Percentiles rank a stretch among this genome's conserved stretches.
Evolutionary conservation across 2,888 invertebrate species (phyloP).

Genomic region (Heliconius ismenius): DNA sequence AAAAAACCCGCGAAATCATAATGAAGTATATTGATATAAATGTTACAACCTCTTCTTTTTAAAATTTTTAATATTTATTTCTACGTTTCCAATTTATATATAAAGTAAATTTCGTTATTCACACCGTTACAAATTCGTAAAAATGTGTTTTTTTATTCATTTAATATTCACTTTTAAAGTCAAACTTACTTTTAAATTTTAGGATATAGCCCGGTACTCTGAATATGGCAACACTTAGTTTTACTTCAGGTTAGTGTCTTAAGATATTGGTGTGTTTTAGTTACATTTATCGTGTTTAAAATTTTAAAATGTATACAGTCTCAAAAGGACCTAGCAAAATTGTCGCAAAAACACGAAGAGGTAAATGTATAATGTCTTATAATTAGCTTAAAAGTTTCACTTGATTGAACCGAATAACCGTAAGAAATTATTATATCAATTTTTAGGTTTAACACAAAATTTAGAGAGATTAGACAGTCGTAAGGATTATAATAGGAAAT

Average conservation of each 20-base stretch:
- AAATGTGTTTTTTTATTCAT: not conserved
- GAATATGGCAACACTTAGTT: slow-evolving; percentile 31
- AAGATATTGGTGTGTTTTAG: slow-evolving; percentile 59
- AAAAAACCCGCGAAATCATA: not conserved
- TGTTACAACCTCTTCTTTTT: not conserved
- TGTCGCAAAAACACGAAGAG: slow-evolving; percentile 92
- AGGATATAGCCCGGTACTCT: not conserved
- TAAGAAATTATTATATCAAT: slow-evolving; percentile 52
- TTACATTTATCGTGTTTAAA: slow-evolving; percentile 65
- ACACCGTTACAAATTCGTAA: not conserved
- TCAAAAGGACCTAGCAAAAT: slow-evolving; percentile 94
- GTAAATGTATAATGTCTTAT: slow-evolving; percentile 61
- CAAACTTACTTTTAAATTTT: not conserved
- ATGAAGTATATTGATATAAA: not conserved
- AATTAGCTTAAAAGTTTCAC: slow-evolving; percentile 28
- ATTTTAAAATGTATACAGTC: slow-evolving; percentile 90
- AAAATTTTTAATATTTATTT: not conserved
- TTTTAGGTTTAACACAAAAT: slow-evolving; percentile 89
- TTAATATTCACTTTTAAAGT: not conserved
- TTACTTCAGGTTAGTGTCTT: slow-evolving; percentile 46
- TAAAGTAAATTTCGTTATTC: not conserved
- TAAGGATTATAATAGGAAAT: slow-evolving; percentile 86
- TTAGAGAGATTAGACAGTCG: slow-evolving; percentile 89
- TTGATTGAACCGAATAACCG: slow-evolving; percentile 44
- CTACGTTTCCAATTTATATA: not conserved